phyloP scores from a whole-genome alignment of 2,797 vertebrate species.

The Myripristis jacobus region DNA sequence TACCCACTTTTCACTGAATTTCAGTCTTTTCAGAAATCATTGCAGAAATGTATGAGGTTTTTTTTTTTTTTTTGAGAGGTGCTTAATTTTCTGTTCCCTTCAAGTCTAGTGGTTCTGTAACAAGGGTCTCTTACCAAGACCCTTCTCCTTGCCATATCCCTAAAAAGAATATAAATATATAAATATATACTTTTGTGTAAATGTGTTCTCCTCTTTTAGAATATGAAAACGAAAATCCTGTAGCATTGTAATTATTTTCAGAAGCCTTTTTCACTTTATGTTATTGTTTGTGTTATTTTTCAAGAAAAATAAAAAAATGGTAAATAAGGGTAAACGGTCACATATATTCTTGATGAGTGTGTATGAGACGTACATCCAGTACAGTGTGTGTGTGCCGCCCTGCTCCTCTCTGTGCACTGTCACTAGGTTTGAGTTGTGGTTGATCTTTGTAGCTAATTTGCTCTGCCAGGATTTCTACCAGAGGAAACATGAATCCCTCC shows the following conservation, averaged over 20 bases:
- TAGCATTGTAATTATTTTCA: constrained; percentile 89
- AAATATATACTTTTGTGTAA: constrained; percentile 86
- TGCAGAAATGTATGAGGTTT: constrained; percentile 53
- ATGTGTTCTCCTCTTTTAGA: constrained; percentile 83
- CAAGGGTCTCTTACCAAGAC: constrained; percentile 60
- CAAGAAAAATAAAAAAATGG: constrained; percentile 80
- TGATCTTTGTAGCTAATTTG: not conserved
- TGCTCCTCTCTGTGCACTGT: no score
- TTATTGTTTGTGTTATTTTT: constrained; percentile 83
- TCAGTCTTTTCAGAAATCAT: constrained; percentile 72
- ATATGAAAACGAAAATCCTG: constrained; percentile 77
- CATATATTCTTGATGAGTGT: no score
- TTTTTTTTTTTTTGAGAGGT: constrained; percentile 37
- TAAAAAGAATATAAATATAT: constrained; percentile 83
- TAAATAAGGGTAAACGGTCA: constrained; percentile 29
- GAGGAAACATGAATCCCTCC: constrained; percentile 26
- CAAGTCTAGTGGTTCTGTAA: constrained; percentile 68
- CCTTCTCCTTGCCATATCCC: constrained; percentile 72
- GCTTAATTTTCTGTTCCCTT: constrained; percentile 65
- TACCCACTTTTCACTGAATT: constrained; percentile 62
- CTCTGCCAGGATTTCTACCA: no score
- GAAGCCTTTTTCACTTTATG: constrained; percentile 80
- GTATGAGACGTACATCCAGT: not conserved
- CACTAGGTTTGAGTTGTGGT: not conserved
- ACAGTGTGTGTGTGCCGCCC: not conserved